phyloP scores from a whole-genome alignment of 2,113 vertebrate genomes.

The Dicrurus megarhynchus region DNA sequence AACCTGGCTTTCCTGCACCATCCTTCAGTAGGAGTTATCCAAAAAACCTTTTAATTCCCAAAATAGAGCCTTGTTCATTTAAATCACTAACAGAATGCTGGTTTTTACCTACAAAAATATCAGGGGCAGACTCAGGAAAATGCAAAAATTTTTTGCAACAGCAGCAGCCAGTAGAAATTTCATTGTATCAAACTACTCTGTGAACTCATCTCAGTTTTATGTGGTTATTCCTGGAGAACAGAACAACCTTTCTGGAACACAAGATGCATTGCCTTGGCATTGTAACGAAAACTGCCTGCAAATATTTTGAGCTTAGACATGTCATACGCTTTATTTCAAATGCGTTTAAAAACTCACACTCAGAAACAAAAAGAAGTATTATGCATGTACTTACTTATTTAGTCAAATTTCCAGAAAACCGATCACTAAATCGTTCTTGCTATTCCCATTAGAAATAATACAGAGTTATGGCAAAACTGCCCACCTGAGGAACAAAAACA shows the following conservation, averaged over 20 bases:
- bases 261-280: not conserved
- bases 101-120: not conserved
- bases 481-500: not conserved
- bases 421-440: not conserved
- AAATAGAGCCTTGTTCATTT: not conserved
- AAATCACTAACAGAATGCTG: not conserved
- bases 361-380: not conserved
- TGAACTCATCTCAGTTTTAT: not conserved
- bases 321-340: not conserved
- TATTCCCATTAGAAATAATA: not conserved
- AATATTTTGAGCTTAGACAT: not conserved
- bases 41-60: not conserved
- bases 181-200: too few species aligned
- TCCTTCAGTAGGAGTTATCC: not conserved
- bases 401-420: not conserved
- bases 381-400: not conserved
- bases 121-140: not conserved
- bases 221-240: not conserved
- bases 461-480: not conserved
- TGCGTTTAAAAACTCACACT: not conserved
- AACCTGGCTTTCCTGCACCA: not conserved
- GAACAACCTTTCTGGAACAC: not conserved
- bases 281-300: not conserved
- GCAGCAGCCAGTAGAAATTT: not conserved
- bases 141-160: not conserved